These are phyloP conservation scores for Plecturocebus donacophilus DNA, from an alignment of 2,113 vertebrate species.

Conservation along the genomic window DNA sequence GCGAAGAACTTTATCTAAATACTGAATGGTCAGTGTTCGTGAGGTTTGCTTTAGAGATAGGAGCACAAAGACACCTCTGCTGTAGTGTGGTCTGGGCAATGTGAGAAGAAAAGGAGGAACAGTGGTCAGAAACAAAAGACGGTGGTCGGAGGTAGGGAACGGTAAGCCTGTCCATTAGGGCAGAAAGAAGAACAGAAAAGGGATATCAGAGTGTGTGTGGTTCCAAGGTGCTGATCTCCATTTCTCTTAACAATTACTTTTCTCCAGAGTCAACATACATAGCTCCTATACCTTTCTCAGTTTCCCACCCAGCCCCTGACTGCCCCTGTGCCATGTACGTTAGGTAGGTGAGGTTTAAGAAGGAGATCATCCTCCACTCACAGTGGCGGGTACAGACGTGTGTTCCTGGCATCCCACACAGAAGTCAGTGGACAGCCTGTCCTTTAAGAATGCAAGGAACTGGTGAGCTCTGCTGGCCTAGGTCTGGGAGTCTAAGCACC, in stretches of 20 bases:
- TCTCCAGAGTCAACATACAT: background rate
- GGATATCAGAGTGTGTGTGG: background rate
- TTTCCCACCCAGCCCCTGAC: background rate
- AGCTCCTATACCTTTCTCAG: background rate
- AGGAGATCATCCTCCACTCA: background rate
- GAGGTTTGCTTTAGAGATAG: background rate
- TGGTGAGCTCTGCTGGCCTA: background rate
- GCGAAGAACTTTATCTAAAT: background rate
- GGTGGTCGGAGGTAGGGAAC: background rate
- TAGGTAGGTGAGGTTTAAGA: background rate
- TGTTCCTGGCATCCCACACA: background rate
- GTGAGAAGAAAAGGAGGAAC: background rate
- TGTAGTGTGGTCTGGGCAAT: background rate
- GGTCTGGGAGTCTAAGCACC: background rate
- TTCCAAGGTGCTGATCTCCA: background rate
- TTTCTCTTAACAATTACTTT: background rate
- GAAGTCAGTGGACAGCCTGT: background rate
- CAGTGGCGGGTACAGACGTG: background rate
- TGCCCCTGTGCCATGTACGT: background rate
- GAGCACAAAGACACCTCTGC: background rate
- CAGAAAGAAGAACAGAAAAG: background rate
- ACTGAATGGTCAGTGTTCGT: background rate
- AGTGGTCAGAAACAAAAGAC: background rate
- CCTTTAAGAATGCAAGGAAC: background rate
- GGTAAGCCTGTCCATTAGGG: accelerated